A percentile compares a stretch with the other conserved stretches of the same genome.
phyloP scores from a whole-genome alignment of 2,113 vertebrate genomes.

The Pomatostomus ruficeps region DNA sequence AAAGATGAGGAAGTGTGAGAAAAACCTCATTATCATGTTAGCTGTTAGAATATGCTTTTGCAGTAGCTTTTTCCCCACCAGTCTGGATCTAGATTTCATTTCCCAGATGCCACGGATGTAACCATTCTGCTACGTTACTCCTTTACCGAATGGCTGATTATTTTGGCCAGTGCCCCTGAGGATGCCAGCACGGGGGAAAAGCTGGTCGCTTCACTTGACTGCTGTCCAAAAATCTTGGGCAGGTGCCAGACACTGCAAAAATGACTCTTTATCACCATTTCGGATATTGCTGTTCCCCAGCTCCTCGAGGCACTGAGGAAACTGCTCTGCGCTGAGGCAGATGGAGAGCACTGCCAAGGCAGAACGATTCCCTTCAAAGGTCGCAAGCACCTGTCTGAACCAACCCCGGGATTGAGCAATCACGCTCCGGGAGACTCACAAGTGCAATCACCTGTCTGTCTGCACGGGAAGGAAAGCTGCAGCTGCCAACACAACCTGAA shows the following conservation, averaged over 20 bases:
- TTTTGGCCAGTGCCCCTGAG: not conserved
- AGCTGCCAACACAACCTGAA: not conserved
- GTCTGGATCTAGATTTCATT: not conserved
- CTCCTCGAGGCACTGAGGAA: not conserved
- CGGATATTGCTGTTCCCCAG: not conserved
- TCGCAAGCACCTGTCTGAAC: not conserved
- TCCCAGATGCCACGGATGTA: not conserved
- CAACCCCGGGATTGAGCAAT: not conserved
- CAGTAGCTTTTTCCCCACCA: not conserved
- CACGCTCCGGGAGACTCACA: not conserved
- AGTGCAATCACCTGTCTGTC: not conserved
- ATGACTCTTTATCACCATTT: not conserved
- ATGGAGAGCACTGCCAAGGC: not conserved
- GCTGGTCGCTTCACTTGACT: not conserved
- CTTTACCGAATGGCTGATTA: not conserved
- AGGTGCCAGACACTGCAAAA: not conserved
- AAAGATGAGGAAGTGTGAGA: conserved; percentile 4
- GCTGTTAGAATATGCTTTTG: not conserved
- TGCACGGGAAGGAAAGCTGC: not conserved
- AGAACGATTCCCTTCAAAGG: not conserved
- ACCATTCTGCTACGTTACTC: not conserved
- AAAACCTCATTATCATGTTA: not conserved
- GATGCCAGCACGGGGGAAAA: not conserved
- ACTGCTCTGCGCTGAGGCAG: not conserved
- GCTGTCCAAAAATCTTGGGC: not conserved